These are phyloP conservation scores for Drosophila acutilabella DNA, from an alignment of 2,888 invertebrate species.

Conservation along the genomic window DNA sequence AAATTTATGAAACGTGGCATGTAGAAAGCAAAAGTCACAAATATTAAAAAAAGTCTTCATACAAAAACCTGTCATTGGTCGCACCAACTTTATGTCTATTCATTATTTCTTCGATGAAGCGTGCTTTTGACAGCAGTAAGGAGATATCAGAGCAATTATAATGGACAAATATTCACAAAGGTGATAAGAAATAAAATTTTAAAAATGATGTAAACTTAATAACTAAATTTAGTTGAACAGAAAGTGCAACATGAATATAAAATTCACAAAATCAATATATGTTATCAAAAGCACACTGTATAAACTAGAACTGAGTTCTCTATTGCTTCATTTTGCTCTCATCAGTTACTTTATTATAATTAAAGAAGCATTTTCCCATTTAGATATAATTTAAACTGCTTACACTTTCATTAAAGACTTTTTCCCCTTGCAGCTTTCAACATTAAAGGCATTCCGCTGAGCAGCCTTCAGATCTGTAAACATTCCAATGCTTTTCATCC, in stretches of 20 bases:
- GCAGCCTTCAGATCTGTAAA: constrained; percentile 11
- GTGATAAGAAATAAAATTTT: too few species aligned
- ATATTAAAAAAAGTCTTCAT: constrained; percentile 20
- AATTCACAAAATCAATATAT: too few species aligned
- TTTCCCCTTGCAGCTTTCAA: background rate
- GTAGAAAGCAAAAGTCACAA: constrained; percentile 34
- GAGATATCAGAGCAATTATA: background rate
- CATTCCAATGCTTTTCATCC: constrained; percentile 37
- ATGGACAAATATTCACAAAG: too few species aligned
- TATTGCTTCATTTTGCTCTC: too few species aligned
- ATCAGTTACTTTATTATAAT: too few species aligned
- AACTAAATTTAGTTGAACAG: too few species aligned
- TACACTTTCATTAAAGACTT: background rate
- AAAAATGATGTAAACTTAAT: too few species aligned
- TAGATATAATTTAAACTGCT: too few species aligned
- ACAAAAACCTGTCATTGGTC: constrained; percentile 25
- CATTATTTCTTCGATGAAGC: constrained; percentile 12
- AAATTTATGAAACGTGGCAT: constrained; percentile 11
- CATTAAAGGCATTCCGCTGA: constrained; percentile 13
- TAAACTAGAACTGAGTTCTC: too few species aligned
- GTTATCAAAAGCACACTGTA: too few species aligned
- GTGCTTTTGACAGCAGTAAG: background rate
- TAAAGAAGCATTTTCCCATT: too few species aligned
- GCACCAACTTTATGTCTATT: constrained; percentile 8
- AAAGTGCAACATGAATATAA: too few species aligned